Evolutionary conservation across 2,113 vertebrate genomes (phyloP).

Genomic region (Columba janthina): DNA sequence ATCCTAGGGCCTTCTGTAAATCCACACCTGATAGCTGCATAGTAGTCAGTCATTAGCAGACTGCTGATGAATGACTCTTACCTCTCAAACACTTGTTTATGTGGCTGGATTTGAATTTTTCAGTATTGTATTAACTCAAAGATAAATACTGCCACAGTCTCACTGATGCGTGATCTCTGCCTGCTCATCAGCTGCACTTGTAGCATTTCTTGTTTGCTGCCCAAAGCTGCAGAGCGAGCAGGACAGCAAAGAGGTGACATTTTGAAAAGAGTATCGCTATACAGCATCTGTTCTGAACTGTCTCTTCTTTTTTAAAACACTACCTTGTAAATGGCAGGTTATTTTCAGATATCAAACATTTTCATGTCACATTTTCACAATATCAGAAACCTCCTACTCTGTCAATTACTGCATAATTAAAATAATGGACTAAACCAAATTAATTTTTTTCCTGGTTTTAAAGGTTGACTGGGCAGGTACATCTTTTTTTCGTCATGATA

Average conservation of each 20-base stretch:
- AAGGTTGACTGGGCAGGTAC: not conserved
- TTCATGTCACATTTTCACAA: not conserved
- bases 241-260: slow-evolving; percentile 43
- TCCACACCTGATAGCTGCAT: not conserved
- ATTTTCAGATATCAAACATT: slow-evolving; percentile 35
- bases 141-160: not conserved
- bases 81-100: not conserved
- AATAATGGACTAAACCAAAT: not conserved
- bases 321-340: slow-evolving; percentile 36
- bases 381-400: not conserved
- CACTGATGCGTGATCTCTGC: not conserved
- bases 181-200: slow-evolving; percentile 42
- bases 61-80: slow-evolving; percentile 33
- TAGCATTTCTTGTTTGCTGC: slow-evolving; percentile 42
- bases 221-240: slow-evolving; percentile 43
- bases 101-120: slow-evolving; percentile 18
- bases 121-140: not conserved
- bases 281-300: slow-evolving; percentile 35
- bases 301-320: not conserved
- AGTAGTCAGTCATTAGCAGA: slow-evolving; percentile 7
- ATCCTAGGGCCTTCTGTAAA: slow-evolving; percentile 12
- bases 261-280: slow-evolving; percentile 32
- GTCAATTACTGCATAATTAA: not conserved
- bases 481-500: not conserved
- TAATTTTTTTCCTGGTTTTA: not conserved